phyloP scores from a whole-genome alignment of 1,140 invertebrate species.

The Pseudomyrmex sp. region DNA sequence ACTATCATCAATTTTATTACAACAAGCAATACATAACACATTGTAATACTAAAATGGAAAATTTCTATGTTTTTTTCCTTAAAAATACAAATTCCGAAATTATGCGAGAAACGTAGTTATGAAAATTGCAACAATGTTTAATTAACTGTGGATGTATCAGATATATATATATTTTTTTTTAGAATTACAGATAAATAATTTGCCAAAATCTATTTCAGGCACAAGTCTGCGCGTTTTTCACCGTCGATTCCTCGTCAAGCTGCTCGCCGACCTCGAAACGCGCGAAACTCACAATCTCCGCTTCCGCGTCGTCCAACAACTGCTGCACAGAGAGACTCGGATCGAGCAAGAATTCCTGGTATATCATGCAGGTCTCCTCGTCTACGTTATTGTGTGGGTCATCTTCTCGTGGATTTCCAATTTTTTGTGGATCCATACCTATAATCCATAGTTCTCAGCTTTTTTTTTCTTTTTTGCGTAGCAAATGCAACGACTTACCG shows the following conservation, averaged over 20 bases:
- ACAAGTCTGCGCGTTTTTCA: conserved; percentile 87
- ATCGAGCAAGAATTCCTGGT: conserved; percentile 95
- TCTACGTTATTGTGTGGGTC: conserved; percentile 87
- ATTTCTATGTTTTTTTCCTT: neutral
- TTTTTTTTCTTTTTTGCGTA: conserved; percentile 21
- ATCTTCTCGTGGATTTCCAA: conserved; percentile 89
- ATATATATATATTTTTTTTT: neutral
- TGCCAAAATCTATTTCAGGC: conserved; percentile 81
- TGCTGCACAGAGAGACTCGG: conserved; percentile 90
- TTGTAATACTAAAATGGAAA: neutral
- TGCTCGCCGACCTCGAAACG: conserved; percentile 93
- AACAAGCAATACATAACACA: neutral
- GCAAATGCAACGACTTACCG: conserved; percentile 82
- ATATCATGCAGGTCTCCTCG: conserved; percentile 91
- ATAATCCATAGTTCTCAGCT: neutral
- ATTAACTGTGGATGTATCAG: too few species aligned
- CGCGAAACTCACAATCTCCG: conserved; percentile 92
- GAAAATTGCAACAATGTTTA: too few species aligned
- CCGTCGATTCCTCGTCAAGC: conserved; percentile 82
- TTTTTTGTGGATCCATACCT: conserved; percentile 93
- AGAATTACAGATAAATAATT: neutral
- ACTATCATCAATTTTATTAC: conserved; percentile 27
- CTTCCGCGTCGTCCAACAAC: conserved; percentile 88
- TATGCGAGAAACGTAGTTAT: neutral
- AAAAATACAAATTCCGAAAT: neutral